Evolutionary conservation across 2,888 invertebrate species (phyloP).

Genomic region (Morpho deidamia): DNA sequence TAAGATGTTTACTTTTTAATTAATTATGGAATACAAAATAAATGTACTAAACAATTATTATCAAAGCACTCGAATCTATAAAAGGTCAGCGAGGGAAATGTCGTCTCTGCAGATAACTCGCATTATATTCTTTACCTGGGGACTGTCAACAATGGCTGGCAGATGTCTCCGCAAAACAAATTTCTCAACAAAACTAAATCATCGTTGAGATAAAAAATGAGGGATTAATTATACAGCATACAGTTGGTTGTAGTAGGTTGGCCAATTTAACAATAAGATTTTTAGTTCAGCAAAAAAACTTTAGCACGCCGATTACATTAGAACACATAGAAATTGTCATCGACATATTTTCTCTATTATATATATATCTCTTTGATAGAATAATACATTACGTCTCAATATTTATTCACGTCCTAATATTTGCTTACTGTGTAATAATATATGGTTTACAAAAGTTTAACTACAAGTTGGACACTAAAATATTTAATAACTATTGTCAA

Average conservation of each 20-base stretch:
- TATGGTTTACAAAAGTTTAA: no score
- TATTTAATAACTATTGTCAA: no score
- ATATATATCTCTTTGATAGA: no score
- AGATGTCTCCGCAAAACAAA: conserved; percentile 75
- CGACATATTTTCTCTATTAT: no score
- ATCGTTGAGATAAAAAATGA: conserved; percentile 53
- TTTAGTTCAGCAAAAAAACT: not conserved
- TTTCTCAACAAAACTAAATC: conserved; percentile 66
- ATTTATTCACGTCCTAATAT: no score
- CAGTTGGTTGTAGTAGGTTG: conserved; percentile 29
- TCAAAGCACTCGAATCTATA: conserved; percentile 65
- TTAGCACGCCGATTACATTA: no score
- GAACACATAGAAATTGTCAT: no score
- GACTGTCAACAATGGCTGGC: conserved; percentile 65
- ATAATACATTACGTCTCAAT: no score
- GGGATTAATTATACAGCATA: conserved; percentile 36
- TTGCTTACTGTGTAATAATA: no score
- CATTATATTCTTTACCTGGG: conserved; percentile 72
- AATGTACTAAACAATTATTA: conserved; percentile 60
- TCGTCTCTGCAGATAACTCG: conserved; percentile 71
- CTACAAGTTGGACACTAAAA: no score
- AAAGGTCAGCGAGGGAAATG: conserved; percentile 64
- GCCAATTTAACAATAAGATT: conserved; percentile 26
- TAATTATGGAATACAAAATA: conserved; percentile 26
- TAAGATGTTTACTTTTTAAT: conserved; percentile 4